Evolutionary conservation across 2,888 invertebrate genomes (phyloP).

Genomic region (Dioctria linearis): DNA sequence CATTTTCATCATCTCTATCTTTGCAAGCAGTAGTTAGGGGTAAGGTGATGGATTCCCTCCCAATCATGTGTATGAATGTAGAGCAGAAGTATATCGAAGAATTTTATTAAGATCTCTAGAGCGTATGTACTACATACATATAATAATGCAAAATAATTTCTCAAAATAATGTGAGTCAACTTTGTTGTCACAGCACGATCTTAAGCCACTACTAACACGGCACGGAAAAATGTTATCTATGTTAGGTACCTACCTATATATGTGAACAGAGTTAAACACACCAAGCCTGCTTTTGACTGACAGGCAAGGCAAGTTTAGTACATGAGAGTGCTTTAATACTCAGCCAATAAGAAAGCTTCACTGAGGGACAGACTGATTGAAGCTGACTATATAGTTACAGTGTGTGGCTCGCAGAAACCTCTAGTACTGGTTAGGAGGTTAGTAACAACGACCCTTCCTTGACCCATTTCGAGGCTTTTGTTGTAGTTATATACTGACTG

Average conservation of each 20-base stretch:
- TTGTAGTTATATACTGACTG: not conserved
- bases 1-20: not conserved
- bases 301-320: conserved; percentile 4
- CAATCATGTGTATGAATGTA: not conserved
- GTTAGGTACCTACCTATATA: not conserved
- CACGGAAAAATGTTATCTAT: not conserved
- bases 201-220: too few species aligned
- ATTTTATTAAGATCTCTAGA: not conserved
- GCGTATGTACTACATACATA: too few species aligned
- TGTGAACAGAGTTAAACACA: not conserved
- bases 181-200: too few species aligned
- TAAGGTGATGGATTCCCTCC: too few species aligned
- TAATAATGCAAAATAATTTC: too few species aligned
- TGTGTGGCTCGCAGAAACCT: conserved; percentile 3
- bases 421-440: conserved; percentile 4
- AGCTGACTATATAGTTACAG: conserved; percentile 20
- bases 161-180: too few species aligned
- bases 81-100: conserved; percentile 2
- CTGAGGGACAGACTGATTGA: conserved; percentile 21
- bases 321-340: not conserved
- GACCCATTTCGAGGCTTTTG: conserved; percentile 55
- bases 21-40: too few species aligned
- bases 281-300: conserved; percentile 21
- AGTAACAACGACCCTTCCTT: conserved; percentile 55
- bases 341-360: conserved; percentile 13